Conservation (phyloP, 2,888 invertebrate species). For the Tetrapedia diversipes region DNA sequence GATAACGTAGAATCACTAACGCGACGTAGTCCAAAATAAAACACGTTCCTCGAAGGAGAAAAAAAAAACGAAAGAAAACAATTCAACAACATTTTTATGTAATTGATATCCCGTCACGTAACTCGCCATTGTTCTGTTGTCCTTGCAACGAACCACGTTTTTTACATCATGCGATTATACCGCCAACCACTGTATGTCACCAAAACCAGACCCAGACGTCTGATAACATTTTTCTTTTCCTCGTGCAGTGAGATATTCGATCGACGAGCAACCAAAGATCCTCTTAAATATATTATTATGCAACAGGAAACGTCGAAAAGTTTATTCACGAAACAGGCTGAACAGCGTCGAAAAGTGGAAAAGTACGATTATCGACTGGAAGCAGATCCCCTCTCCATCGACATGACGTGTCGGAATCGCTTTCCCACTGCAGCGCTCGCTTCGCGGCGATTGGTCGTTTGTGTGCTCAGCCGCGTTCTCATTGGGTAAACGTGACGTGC, state of each 20-base stretch:
- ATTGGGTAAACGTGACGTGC: conserved; percentile 70
- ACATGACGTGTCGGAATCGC: conserved; percentile 54
- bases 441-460: conserved; percentile 63
- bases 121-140: neutral
- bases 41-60: neutral
- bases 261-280: neutral
- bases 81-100: conserved; percentile 10
- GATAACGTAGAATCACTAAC: conserved; percentile 16
- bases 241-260: neutral
- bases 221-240: neutral
- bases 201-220: neutral
- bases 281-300: too few species aligned
- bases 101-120: conserved; percentile 23
- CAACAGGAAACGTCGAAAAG: too few species aligned
- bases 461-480: conserved; percentile 51
- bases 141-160: conserved; percentile 11
- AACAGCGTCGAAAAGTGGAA: conserved; percentile 1
- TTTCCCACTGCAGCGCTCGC: neutral
- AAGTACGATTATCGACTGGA: conserved; percentile 24
- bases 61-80: neutral
- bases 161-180: neutral
- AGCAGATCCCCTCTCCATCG: conserved; percentile 20
- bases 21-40: neutral
- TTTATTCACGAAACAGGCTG: too few species aligned
- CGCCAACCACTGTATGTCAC: neutral